A percentile compares a stretch with the other conserved stretches of the same genome.
Evolutionary conservation across 2,797 vertebrate genomes (phyloP).

Genomic region (Poeciliopsis presidionis): DNA sequence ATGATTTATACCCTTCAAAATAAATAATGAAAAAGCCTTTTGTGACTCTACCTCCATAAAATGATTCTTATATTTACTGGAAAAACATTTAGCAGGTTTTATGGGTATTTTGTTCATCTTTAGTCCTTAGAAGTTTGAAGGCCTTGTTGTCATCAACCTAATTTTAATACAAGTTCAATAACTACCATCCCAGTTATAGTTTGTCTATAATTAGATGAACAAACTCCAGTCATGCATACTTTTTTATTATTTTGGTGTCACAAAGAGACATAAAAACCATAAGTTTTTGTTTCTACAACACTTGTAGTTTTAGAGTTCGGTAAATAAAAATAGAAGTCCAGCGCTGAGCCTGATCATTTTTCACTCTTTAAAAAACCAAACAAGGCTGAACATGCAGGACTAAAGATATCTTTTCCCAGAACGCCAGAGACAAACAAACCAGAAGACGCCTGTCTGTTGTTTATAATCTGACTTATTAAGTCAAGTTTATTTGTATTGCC

Average conservation of each 20-base stretch:
- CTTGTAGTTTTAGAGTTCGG: background rate
- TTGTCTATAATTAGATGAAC: background rate
- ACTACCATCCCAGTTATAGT: background rate
- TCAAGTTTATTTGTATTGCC: no score
- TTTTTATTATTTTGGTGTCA: background rate
- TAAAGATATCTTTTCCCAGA: conserved; percentile 7
- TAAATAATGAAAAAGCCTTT: background rate
- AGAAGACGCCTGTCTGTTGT: background rate
- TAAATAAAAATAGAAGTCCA: conserved; percentile 7
- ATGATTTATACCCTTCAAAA: background rate
- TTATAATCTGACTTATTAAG: background rate
- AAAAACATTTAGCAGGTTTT: background rate
- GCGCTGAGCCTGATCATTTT: background rate
- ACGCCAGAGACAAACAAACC: background rate
- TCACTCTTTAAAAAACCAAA: background rate
- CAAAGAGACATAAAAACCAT: background rate
- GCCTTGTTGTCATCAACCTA: background rate
- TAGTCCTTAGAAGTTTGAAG: background rate
- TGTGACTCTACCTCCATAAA: background rate
- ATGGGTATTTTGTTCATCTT: background rate
- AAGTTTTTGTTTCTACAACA: background rate
- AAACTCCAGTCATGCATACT: background rate
- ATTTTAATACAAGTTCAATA: background rate
- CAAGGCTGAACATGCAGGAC: background rate
- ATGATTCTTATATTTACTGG: background rate